Percentiles rank a stretch among this genome's conserved stretches.
These are phyloP conservation scores for Balaeniceps rex DNA, from an alignment of 2,113 vertebrate species.

Conservation along the genomic window DNA sequence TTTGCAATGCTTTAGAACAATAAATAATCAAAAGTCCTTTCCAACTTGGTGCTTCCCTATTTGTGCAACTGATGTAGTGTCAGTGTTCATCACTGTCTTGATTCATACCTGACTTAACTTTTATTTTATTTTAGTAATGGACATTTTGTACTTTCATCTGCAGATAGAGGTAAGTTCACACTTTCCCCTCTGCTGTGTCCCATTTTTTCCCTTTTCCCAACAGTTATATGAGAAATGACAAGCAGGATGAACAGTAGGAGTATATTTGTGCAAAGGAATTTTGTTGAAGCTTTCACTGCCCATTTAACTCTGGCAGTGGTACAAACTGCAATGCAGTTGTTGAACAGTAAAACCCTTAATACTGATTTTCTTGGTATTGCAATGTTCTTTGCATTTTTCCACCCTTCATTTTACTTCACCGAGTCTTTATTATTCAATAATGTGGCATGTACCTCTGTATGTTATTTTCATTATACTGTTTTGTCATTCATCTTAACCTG, in stretches of 20 bases:
- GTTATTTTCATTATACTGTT: not conserved
- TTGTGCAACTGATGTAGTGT: not conserved
- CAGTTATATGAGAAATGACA: not conserved
- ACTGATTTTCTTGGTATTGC: not conserved
- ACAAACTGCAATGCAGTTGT: not conserved
- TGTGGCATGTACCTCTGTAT: rapidly evolving
- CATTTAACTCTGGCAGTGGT: not conserved
- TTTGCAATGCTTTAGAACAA: not conserved
- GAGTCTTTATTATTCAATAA: not conserved
- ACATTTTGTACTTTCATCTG: not conserved
- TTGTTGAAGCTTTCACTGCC: not conserved
- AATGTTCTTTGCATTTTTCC: not conserved
- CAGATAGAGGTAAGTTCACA: not conserved
- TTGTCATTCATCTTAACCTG: not conserved
- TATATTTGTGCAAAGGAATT: not conserved
- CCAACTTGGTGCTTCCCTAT: not conserved
- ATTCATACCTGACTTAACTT: not conserved
- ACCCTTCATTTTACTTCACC: not conserved
- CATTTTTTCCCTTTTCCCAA: not conserved
- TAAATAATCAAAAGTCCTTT: not conserved
- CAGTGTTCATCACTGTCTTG: not conserved
- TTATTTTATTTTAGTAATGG: not conserved
- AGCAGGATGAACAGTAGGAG: not conserved
- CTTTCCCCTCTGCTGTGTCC: not conserved
- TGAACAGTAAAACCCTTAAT: not conserved